A percentile compares a stretch with the other conserved stretches of the same genome.
These are phyloP conservation scores for Temnothorax longispinosus DNA, from an alignment of 1,140 invertebrate species.

Conservation along the genomic window DNA sequence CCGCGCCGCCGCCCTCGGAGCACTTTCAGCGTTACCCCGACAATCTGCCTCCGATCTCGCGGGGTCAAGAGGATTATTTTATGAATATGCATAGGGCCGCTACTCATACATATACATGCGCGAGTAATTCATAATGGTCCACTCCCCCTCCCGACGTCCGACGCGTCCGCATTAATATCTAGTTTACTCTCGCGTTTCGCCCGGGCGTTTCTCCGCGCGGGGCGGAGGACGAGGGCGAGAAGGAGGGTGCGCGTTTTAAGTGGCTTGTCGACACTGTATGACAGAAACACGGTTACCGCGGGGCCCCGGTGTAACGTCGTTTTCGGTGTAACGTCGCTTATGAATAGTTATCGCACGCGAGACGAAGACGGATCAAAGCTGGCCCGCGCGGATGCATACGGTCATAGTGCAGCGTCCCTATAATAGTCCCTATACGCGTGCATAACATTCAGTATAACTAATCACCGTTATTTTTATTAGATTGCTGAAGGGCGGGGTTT, in stretches of 20 bases:
- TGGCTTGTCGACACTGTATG: conserved; percentile 74
- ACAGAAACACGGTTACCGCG: conserved; percentile 75
- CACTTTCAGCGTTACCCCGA: conserved; percentile 54
- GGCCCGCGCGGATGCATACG: conserved; percentile 12
- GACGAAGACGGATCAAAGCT: conserved; percentile 57
- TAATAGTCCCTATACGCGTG: not conserved
- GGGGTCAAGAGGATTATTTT: conserved; percentile 76
- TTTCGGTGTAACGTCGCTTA: conserved; percentile 72
- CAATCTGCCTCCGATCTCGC: conserved; percentile 73
- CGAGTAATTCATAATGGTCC: conserved; percentile 75
- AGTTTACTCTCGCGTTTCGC: conserved; percentile 73
- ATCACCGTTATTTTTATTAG: conserved; percentile 36
- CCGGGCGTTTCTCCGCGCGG: conserved; percentile 45
- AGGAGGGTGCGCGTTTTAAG: conserved; percentile 61
- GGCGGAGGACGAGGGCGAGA: not conserved
- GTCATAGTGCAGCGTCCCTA: conserved; percentile 16
- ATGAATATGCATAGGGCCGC: conserved; percentile 73
- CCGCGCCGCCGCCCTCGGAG: conserved; percentile 17
- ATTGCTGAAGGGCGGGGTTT: conserved; percentile 7
- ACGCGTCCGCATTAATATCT: conserved; percentile 74
- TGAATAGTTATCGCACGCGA: conserved; percentile 73
- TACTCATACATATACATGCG: conserved; percentile 75
- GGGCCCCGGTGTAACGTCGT: conserved; percentile 69
- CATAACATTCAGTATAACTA: not conserved
- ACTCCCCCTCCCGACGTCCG: conserved; percentile 67